phyloP scores from a whole-genome alignment of 1,140 invertebrate species.

The Aphaenogaster rudis region DNA sequence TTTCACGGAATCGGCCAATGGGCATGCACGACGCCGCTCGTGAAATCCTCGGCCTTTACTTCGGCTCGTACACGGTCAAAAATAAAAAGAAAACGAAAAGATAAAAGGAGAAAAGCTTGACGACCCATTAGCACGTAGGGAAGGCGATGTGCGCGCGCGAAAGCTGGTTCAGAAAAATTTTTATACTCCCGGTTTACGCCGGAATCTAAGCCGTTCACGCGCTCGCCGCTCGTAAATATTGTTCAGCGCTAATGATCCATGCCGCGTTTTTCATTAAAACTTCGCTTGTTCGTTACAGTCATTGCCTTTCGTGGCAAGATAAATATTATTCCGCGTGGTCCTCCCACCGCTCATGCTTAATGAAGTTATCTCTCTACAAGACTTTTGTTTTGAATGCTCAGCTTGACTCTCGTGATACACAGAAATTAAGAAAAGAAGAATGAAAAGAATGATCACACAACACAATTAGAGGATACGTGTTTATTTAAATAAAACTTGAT shows the following conservation, averaged over 20 bases:
- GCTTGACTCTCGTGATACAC: background rate
- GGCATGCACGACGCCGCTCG: slow-evolving; percentile 6
- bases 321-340: slow-evolving; percentile 20
- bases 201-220: slow-evolving; percentile 55
- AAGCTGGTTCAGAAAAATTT: slow-evolving; percentile 55
- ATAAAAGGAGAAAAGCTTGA: background rate
- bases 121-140: slow-evolving; percentile 35
- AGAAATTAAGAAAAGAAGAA: background rate
- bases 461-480: background rate
- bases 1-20: slow-evolving; percentile 1
- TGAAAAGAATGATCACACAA: background rate
- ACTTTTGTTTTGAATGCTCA: slow-evolving; percentile 37
- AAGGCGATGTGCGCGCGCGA: slow-evolving; percentile 27
- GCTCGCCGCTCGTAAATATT: slow-evolving; percentile 37
- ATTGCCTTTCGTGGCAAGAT: slow-evolving; percentile 35
- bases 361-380: slow-evolving; percentile 57
- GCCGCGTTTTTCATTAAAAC: slow-evolving; percentile 54
- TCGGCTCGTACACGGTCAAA: background rate
- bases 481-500: slow-evolving; percentile 3
- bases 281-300: slow-evolving; percentile 38
- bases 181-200: slow-evolving; percentile 47
- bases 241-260: slow-evolving; percentile 51
- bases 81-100: background rate
- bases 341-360: slow-evolving; percentile 23
- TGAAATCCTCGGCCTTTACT: slow-evolving; percentile 27